These are phyloP conservation scores for Diachrysia chrysitis DNA, from an alignment of 2,888 invertebrate species.

Conservation along the genomic window DNA sequence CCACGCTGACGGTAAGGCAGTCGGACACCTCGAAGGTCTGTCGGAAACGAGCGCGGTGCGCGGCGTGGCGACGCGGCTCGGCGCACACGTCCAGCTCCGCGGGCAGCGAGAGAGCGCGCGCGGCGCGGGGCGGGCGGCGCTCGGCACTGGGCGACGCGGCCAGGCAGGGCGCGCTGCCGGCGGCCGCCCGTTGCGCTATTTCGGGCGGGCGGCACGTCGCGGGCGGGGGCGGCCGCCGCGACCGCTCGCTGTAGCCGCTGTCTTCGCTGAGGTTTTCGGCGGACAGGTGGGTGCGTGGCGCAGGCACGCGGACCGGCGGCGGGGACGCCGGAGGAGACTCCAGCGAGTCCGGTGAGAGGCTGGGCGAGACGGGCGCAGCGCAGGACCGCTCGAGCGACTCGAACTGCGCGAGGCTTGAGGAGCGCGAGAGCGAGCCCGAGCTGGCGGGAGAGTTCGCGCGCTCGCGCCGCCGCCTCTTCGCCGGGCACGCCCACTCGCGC, in stretches of 20 bases:
- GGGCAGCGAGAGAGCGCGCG: slow-evolving; percentile 89
- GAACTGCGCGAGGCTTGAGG: slow-evolving; percentile 95
- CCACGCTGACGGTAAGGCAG: slow-evolving; percentile 90
- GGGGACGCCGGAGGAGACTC: slow-evolving; percentile 83
- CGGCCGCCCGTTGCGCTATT: slow-evolving; percentile 76
- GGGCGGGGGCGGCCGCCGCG: slow-evolving; percentile 79
- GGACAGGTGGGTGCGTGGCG: slow-evolving; percentile 89
- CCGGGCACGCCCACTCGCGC: slow-evolving; percentile 93
- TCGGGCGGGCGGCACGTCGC: slow-evolving; percentile 73
- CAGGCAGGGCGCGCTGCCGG: slow-evolving; percentile 83
- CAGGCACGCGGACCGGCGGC: slow-evolving; percentile 74
- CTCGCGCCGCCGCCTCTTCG: slow-evolving; percentile 92
- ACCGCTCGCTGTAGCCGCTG: slow-evolving; percentile 92
- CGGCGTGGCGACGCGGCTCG: slow-evolving; percentile 75
- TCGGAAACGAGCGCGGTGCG: slow-evolving; percentile 82
- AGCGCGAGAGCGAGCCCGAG: slow-evolving; percentile 91
- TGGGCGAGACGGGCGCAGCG: slow-evolving; percentile 82
- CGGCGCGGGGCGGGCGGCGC: slow-evolving; percentile 77
- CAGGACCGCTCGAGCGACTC: slow-evolving; percentile 93
- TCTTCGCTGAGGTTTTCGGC: slow-evolving; percentile 94
- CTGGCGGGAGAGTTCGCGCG: slow-evolving; percentile 81
- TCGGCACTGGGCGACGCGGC: slow-evolving; percentile 74
- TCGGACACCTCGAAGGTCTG: slow-evolving; percentile 85
- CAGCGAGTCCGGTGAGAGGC: slow-evolving; percentile 86
- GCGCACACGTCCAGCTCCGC: slow-evolving; percentile 91